Percentiles rank a stretch among this genome's conserved stretches.
Conservation (phyloP, 1,140 invertebrate species). For the Achroia grisella region DNA sequence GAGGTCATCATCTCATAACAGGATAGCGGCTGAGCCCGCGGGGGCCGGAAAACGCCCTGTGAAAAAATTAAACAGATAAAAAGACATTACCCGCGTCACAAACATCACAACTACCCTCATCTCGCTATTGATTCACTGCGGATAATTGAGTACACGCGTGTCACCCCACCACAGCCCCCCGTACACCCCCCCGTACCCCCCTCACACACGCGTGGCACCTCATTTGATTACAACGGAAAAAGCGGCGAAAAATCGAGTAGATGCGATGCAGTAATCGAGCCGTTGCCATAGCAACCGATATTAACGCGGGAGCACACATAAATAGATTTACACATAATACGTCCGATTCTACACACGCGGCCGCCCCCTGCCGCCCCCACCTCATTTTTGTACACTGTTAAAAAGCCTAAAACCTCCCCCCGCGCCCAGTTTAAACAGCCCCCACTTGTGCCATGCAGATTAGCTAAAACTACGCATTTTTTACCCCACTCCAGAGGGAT, state of each 20-base stretch:
- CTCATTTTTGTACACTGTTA: conserved; percentile 65
- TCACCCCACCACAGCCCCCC: conserved; percentile 27
- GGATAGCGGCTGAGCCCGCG: background rate
- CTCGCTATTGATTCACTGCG: conserved; percentile 70
- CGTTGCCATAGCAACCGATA: conserved; percentile 64
- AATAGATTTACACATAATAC: conserved; percentile 68
- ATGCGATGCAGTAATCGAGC: conserved; percentile 60
- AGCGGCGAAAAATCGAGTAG: conserved; percentile 69
- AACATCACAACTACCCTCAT: conserved; percentile 65
- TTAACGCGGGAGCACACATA: conserved; percentile 55
- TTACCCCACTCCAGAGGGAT: conserved; percentile 52
- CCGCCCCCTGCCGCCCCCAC: conserved; percentile 22
- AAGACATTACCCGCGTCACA: conserved; percentile 42
- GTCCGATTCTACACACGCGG: conserved; percentile 50
- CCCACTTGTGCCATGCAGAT: conserved; percentile 61
- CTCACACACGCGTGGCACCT: conserved; percentile 51
- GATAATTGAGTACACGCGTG: conserved; percentile 71
- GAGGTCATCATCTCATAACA: too few species aligned
- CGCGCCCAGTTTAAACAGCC: conserved; percentile 57
- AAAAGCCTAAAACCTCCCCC: conserved; percentile 56
- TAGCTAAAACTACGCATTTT: conserved; percentile 76
- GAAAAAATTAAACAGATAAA: conserved; percentile 57
- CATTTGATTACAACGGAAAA: conserved; percentile 73
- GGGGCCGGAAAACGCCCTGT: background rate
- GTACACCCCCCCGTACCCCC: conserved; percentile 14